Conservation (phyloP, 2,797 vertebrate species). For the Podargus strigoides region DNA sequence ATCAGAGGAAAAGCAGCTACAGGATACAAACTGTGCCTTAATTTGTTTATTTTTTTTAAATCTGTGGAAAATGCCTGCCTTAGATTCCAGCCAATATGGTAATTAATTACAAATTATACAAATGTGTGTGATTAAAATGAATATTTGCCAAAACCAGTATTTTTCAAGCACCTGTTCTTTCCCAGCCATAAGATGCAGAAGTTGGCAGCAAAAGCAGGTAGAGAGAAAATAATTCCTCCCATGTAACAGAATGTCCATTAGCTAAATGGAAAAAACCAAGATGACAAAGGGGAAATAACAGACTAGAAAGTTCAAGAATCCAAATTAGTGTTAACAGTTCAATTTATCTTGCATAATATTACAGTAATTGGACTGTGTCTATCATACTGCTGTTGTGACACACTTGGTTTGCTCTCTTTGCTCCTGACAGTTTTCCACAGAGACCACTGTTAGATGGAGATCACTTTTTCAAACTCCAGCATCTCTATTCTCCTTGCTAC, state of each 20-base stretch:
- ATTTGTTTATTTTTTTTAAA: not conserved
- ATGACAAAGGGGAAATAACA: constrained; percentile 37
- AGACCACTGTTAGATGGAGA: not conserved
- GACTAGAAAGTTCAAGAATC: constrained; percentile 43
- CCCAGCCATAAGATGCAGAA: not conserved
- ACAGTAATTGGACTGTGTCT: constrained; percentile 37
- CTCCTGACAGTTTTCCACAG: not conserved
- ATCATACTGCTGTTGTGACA: not conserved
- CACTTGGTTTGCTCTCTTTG: constrained; percentile 21
- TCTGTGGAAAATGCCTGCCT: not conserved
- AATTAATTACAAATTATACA: constrained; percentile 1
- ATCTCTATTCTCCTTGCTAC: not conserved
- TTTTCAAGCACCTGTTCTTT: constrained; percentile 32
- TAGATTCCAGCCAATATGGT: not conserved
- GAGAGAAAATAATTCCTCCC: not conserved
- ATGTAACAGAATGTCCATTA: not conserved
- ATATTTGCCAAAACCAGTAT: not conserved
- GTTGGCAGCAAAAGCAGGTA: not conserved
- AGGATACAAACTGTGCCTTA: not conserved
- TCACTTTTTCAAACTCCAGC: not conserved
- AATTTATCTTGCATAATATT: constrained; percentile 50
- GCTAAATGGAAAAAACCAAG: not conserved
- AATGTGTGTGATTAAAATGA: not conserved
- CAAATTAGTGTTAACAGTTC: constrained; percentile 53
- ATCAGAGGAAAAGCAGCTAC: not conserved